A percentile compares a stretch with the other conserved stretches of the same genome.
Evolutionary conservation across 2,888 invertebrate species (phyloP).

Genomic region (Heliconius sara): DNA sequence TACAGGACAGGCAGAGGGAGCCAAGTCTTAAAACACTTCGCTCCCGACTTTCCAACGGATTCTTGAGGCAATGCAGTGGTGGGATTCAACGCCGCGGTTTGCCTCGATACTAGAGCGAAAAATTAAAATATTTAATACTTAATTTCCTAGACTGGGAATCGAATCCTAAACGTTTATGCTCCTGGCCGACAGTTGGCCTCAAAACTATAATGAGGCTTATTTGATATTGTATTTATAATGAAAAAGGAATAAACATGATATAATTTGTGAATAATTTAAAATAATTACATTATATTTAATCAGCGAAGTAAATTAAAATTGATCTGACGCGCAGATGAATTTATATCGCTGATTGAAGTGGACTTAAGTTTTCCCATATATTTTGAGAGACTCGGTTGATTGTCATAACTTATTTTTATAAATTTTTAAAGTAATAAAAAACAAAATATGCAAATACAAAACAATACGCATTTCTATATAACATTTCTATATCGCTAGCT

Average conservation of each 20-base stretch:
- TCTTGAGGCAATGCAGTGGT: no score
- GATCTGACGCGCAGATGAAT: neutral
- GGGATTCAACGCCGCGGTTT: no score
- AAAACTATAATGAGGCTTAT: neutral
- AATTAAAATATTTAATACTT: no score
- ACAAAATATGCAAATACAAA: neutral
- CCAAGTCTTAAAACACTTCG: no score
- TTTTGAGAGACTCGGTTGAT: neutral
- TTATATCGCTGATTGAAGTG: neutral
- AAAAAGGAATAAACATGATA: neutral
- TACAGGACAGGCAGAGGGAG: no score
- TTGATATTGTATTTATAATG: neutral
- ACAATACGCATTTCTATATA: neutral
- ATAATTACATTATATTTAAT: neutral
- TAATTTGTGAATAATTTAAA: neutral
- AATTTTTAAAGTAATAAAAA: no score
- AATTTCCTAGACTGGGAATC: no score
- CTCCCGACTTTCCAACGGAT: no score
- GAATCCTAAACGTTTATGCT: no score
- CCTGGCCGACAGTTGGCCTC: no score
- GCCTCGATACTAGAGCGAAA: no score
- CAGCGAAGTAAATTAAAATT: constrained; percentile 4
- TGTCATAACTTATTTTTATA: no score
- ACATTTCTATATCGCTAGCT: neutral
- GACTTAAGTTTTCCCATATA: neutral